Evolutionary conservation across 2,888 invertebrate genomes (phyloP).

Genomic region (Netelia melanura): DNA sequence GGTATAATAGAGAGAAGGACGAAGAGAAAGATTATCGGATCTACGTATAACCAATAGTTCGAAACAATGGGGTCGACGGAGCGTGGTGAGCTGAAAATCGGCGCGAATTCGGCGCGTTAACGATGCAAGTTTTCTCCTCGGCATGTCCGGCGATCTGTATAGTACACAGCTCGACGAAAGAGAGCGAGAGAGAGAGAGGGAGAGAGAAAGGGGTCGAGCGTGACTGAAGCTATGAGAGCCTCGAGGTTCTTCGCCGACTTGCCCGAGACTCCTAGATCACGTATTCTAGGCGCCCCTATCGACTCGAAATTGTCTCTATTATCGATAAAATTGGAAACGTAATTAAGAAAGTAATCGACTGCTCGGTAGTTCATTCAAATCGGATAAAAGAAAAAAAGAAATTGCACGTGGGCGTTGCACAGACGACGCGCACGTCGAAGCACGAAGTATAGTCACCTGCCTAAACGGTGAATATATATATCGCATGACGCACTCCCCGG

Average conservation of each 20-base stretch:
- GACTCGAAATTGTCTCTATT: slow-evolving; percentile 15
- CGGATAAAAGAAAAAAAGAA: neutral
- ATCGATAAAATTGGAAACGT: slow-evolving; percentile 6
- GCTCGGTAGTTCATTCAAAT: slow-evolving; percentile 68
- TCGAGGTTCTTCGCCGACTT: slow-evolving; percentile 48
- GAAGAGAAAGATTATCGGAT: slow-evolving; percentile 71
- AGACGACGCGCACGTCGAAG: neutral
- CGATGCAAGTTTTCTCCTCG: slow-evolving; percentile 60
- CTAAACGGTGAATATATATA: slow-evolving; percentile 74
- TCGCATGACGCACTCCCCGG: slow-evolving; percentile 76
- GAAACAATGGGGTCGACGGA: slow-evolving; percentile 71
- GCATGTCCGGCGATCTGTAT: slow-evolving; percentile 43
- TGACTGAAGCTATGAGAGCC: neutral
- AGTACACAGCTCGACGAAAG: neutral
- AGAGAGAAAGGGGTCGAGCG: neutral
- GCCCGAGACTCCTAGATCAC: slow-evolving; percentile 41
- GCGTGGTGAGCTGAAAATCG: slow-evolving; percentile 36
- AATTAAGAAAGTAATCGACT: slow-evolving; percentile 1
- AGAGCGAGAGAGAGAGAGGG: neutral
- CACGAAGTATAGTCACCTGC: slow-evolving; percentile 76
- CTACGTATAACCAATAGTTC: slow-evolving; percentile 70
- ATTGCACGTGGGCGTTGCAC: slow-evolving; percentile 2
- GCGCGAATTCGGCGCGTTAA: slow-evolving; percentile 65
- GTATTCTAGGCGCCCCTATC: slow-evolving; percentile 25
- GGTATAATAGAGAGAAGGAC: slow-evolving; percentile 27